Evolutionary conservation across 2,888 invertebrate species (phyloP), one percentile per base, ranked within the genome.

Genomic region (Troides oblongomaculatus): DNA sequence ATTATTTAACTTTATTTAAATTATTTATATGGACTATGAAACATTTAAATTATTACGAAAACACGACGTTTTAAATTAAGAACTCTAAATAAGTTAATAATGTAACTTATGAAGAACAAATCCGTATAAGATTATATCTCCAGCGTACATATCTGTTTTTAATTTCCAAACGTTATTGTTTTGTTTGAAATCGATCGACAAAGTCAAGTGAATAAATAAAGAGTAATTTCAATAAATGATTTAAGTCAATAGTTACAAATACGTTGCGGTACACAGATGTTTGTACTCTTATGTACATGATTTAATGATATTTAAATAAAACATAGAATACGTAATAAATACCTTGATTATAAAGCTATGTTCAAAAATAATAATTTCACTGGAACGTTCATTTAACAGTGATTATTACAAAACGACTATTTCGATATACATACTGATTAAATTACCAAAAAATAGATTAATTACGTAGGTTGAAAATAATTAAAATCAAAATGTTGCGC

Each of bases 11-110:
- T 78, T 82, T 50, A 66, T 58, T 77, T 72, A 76, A 75, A 68
- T 72, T 72, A 78, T 78, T 78, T 76, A 75, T 78, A 80, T 78
- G 79, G 81, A 80, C 81, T 81, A 81, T 79, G 74, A 77, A 77
- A 76, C 74, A 71, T 74, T 70, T 77, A 73, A 73, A 74, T 79
- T 71, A 64, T 64, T 8, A 57, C 17, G 36, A 70, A 50, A 66
- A 63, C 58, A 7, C 60, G 62, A 43, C 64, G 61, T 21, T 23
- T 50, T 62, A 56, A 62, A 69, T 64, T 23, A 61, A 43, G 36
- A 58, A 39, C 7, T 59, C 36, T 62, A 67, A 53, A 64, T 64
- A 64, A 64, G 39, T 64, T 39, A 64, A 2, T 12, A 53, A 53
- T 53, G 1, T 7, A 53, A 53, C 6, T 53, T n/a, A 53, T n/a